Evolutionary conservation across 2,888 invertebrate species (phyloP).

Genomic region (Melipona beecheii): DNA sequence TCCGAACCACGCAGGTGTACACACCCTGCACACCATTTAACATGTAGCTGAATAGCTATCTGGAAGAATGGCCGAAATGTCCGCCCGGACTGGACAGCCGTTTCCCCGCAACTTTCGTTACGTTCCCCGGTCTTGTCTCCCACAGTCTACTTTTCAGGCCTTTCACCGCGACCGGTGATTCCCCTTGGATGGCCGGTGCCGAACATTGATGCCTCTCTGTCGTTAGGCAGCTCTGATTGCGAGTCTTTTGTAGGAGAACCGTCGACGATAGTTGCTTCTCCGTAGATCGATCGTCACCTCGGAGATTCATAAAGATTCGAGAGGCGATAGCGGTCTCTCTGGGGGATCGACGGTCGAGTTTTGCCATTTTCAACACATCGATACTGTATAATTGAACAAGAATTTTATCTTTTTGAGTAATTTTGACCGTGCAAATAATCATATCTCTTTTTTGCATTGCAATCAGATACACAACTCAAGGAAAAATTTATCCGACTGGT

Average conservation of each 20-base stretch:
- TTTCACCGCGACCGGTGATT: background rate
- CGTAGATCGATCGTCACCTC: background rate
- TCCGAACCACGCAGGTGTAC: slow-evolving; percentile 61
- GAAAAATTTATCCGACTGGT: too few relatives aligned
- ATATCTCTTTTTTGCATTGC: too few relatives aligned
- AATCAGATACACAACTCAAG: too few relatives aligned
- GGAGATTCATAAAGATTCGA: background rate
- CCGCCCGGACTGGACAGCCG: slow-evolving; percentile 60
- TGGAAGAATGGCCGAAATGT: slow-evolving; percentile 75
- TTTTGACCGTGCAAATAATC: too few relatives aligned
- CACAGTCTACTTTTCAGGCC: background rate
- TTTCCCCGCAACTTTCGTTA: slow-evolving; percentile 44
- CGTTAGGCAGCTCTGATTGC: background rate
- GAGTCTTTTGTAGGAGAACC: background rate
- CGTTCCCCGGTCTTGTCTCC: background rate
- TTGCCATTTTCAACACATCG: too few relatives aligned
- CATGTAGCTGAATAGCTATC: slow-evolving; percentile 79
- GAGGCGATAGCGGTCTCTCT: too few relatives aligned
- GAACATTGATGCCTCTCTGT: background rate
- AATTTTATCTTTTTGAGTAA: too few relatives aligned
- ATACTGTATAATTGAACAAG: too few relatives aligned
- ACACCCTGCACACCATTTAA: slow-evolving; percentile 74
- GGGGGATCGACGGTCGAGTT: too few relatives aligned
- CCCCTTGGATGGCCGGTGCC: background rate
- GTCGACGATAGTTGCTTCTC: background rate